phyloP scores from a whole-genome alignment of 2,888 invertebrate genomes.

The Andrena bicolor region DNA sequence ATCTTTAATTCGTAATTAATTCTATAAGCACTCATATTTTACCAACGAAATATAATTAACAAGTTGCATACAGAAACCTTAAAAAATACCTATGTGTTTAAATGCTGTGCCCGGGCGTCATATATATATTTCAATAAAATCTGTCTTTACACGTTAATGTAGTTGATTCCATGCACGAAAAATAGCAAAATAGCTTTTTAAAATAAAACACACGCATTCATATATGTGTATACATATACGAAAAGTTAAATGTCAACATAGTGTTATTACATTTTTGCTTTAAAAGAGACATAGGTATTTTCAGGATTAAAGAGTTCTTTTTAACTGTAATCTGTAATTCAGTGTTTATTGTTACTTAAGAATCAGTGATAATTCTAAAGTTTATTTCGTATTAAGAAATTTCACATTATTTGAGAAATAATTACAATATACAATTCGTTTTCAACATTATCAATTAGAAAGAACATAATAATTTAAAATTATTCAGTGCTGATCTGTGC shows the following conservation, averaged over 20 bases:
- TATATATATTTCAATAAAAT: conserved; percentile 11
- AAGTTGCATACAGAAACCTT: conserved; percentile 37
- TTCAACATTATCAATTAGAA: conserved; percentile 12
- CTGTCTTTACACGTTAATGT: conserved; percentile 16
- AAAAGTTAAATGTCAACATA: conserved; percentile 10
- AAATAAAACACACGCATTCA: neutral
- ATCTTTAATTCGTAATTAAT: conserved; percentile 48
- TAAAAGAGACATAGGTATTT: conserved; percentile 55
- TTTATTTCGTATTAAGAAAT: conserved; percentile 42
- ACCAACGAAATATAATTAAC: conserved; percentile 43
- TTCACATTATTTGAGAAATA: conserved; percentile 45
- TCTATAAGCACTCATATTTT: conserved; percentile 40
- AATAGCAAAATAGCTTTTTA: conserved; percentile 17
- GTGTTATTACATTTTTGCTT: conserved; percentile 18
- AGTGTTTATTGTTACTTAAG: conserved; percentile 39
- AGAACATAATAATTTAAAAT: conserved; percentile 16
- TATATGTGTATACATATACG: conserved; percentile 6
- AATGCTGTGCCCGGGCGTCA: conserved; percentile 31
- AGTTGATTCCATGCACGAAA: conserved; percentile 18
- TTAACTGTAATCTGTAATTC: conserved; percentile 37
- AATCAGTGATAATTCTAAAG: conserved; percentile 47
- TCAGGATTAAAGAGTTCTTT: conserved; percentile 48
- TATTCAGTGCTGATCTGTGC: conserved; percentile 5
- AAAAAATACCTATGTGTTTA: conserved; percentile 55
- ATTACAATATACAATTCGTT: conserved; percentile 33